Percentiles rank a stretch among this genome's conserved stretches.
Conservation (phyloP, 1,140 invertebrate genomes). For the Lanistes nyassanus region DNA sequence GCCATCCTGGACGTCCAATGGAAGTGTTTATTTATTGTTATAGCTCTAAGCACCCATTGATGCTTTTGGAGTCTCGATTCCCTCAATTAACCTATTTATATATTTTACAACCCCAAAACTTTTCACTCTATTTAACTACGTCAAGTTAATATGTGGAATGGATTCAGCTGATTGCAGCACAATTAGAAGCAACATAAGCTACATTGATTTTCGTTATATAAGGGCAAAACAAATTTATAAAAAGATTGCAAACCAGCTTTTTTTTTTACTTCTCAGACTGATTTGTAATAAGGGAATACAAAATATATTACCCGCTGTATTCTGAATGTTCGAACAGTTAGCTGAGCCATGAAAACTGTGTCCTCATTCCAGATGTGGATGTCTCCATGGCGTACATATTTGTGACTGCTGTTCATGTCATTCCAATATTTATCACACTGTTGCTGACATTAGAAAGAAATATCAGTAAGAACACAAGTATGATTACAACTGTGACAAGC, state of each 20-base stretch:
- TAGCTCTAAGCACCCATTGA: too few species aligned
- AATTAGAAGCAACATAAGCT: not conserved
- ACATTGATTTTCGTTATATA: not conserved
- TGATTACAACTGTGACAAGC: not conserved
- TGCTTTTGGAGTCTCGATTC: not conserved
- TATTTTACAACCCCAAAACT: too few species aligned
- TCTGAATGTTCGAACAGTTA: slow-evolving; percentile 59
- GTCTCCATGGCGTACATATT: slow-evolving; percentile 58
- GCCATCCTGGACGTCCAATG: slow-evolving; percentile 44
- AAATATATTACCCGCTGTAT: slow-evolving; percentile 48
- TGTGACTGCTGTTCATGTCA: slow-evolving; percentile 49
- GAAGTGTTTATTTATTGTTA: not conserved
- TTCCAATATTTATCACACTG: slow-evolving; percentile 68
- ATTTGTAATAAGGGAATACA: not conserved
- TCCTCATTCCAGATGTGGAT: slow-evolving; percentile 58
- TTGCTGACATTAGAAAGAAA: slow-evolving; percentile 53
- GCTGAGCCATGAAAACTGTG: slow-evolving; percentile 52
- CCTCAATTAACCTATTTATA: too few species aligned
- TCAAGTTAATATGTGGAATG: too few species aligned
- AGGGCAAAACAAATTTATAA: not conserved
- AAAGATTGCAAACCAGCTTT: not conserved
- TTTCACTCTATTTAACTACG: too few species aligned
- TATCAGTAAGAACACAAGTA: not conserved
- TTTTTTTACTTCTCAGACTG: not conserved
- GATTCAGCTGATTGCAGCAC: too few species aligned